Evolutionary conservation across 2,797 vertebrate species (phyloP), one percentile per base, ranked within the genome.

Genomic region (Sebastiscus albofasciatus): DNA sequence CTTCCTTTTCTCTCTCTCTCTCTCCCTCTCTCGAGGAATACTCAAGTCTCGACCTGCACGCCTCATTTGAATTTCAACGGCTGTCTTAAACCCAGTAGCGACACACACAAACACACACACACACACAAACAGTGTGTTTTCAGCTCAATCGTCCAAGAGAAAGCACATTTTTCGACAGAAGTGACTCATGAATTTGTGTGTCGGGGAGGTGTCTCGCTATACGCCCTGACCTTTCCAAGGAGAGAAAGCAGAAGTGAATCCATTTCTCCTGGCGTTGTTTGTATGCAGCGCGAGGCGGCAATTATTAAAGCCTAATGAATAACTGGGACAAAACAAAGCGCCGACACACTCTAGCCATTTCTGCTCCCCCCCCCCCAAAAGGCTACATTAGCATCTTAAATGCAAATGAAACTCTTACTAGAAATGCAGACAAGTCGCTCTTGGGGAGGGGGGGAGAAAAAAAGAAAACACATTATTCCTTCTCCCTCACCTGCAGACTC

Each of bases 361-460:
- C 84, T 79, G 66, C 72, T 79, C 79, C 80, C 87, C 81, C 88
- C n/a, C n/a, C 91, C 82, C 33, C 69, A 72, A 95, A 95, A 95
- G 92, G 90, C 92, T 90, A 94, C 90, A 95, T 95, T 95, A 91
- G 87, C 93, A 94, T 95, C 91, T 94, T 88, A 89, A 94, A 95
- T 87, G 86, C 89, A 91, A 90, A 92, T 93, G 81, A 90, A 92
- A 90, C 79, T 87, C 87, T 84, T 90, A 82, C 80, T 91, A 58
- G n/a, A 91, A 88, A 87, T 71, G 85, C 83, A 92, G 86, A 89
- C 42, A 79, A 82, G 39, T 79, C 26, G 3, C 68, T 82, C 56
- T 62, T 33, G 29, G 20, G 36, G 24, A 2, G 24, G 3, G 12
- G 26, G 3, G 3, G 14, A 1, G 22, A 2, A 26, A 16, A 20